A percentile compares a stretch with the other conserved stretches of the same genome.
Conservation (phyloP, 2,113 vertebrate genomes). For the Philantomba maxwellii region DNA sequence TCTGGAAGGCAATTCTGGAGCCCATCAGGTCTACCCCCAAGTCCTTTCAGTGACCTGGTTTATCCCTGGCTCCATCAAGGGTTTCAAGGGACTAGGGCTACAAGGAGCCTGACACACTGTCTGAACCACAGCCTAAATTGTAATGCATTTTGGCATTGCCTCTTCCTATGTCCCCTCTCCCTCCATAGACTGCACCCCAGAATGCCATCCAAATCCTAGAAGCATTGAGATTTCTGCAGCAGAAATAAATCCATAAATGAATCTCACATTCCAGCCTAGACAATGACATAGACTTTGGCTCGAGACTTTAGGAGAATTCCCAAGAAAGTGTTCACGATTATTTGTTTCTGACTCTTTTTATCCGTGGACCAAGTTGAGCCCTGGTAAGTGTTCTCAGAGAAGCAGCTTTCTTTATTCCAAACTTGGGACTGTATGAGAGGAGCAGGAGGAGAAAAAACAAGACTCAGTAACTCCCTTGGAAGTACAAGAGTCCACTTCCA, state of each 20-base stretch:
- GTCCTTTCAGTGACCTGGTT: neutral
- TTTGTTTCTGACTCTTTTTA: neutral
- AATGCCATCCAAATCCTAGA: neutral
- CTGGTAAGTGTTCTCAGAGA: neutral
- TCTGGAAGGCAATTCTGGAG: neutral
- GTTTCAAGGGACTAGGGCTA: neutral
- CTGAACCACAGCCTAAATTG: neutral
- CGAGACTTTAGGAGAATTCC: neutral
- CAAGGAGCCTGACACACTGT: neutral
- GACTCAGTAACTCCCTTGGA: neutral
- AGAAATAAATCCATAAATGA: neutral
- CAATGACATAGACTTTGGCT: neutral
- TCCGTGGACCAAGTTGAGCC: neutral
- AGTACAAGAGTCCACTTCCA: neutral
- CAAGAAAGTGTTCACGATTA: neutral
- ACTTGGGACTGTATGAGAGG: neutral
- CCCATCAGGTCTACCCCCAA: neutral
- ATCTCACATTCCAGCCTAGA: neutral
- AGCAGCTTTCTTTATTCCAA: neutral
- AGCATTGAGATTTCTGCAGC: neutral
- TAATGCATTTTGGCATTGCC: neutral
- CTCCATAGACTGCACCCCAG: neutral
- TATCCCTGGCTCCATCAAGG: neutral
- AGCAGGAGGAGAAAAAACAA: neutral
- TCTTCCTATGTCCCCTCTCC: neutral